Base-by-base conservation (phyloP, 1,140 invertebrate genomes). In the Antheraea pernyi region DNA sequence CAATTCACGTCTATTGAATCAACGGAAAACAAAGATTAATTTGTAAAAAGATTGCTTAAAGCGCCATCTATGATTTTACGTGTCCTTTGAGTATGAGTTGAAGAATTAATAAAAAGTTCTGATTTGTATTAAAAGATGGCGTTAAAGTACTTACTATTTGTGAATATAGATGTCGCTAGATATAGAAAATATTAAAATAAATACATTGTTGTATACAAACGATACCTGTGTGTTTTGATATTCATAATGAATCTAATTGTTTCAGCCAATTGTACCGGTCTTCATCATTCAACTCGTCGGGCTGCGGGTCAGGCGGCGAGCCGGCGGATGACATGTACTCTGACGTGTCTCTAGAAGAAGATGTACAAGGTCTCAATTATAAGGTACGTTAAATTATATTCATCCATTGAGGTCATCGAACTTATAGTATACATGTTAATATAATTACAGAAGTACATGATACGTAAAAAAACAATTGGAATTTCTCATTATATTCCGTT, bases 291-390 rank as follows among this genome's bases (percentile, higher is more conserved):
- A 97, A 98, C 92, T 97, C 97, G 74, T 97, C 97, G 30, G 97
- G 97, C 63, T 95, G 97, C 83, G 97, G 97, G 80, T 98, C 97
- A 64, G 97, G 95, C 80, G 97, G 97, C 84, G 97, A 98, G 92
- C 96, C 96, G 80, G 95, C 95, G 36, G 97, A 98, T 93, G 97
- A 98, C 92, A 97, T 98, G 95, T 97, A 97, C 92, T 97, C 97
- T 71, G 97, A 98, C 92, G 96, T 97, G 48, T 98, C 97, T 60
- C 93, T 98, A 62, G 97, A 98, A 89, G 97, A 98, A 84, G 97
- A 98, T 91, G 97, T 98, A 42, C 95, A 97, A 88, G 97, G 98
- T 93, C 95, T 98, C 77, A 98, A 96, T 91, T 96, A 98, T 88
- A 97, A 97, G 94, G 97, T 97, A 86, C 94, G 94, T 84, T 48